Evolutionary conservation across 2,113 vertebrate genomes (phyloP).

Genomic region (Amphilophus citrinellus): DNA sequence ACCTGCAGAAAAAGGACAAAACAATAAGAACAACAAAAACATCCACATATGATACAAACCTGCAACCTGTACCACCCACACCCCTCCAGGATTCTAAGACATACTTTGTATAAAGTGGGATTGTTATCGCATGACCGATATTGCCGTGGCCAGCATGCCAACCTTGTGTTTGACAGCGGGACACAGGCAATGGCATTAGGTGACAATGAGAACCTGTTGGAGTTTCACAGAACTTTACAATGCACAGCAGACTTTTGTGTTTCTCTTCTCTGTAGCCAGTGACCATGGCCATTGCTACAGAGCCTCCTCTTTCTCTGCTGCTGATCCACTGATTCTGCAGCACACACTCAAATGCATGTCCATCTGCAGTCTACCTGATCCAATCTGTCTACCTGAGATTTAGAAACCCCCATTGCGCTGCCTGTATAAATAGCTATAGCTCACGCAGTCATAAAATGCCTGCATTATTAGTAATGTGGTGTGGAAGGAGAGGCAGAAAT

Average conservation of each 20-base stretch:
- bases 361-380: too few species aligned
- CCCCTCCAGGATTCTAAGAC: background rate
- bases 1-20: background rate
- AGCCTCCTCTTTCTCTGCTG: background rate
- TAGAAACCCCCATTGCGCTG: background rate
- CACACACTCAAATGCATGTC: background rate
- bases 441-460: background rate
- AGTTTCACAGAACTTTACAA: background rate
- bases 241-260: background rate
- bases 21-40: background rate
- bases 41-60: background rate
- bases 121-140: background rate
- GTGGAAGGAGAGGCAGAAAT: conserved; percentile 18
- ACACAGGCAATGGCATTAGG: background rate
- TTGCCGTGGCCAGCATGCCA: background rate
- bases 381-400: too few species aligned
- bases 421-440: background rate
- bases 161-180: background rate
- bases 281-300: background rate
- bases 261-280: background rate
- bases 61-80: background rate
- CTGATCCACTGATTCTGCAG: background rate
- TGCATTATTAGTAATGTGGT: background rate
- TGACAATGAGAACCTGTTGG: background rate
- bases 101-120: background rate